Conservation (phyloP, 2,888 invertebrate genomes). For the Apotomis capreana region DNA sequence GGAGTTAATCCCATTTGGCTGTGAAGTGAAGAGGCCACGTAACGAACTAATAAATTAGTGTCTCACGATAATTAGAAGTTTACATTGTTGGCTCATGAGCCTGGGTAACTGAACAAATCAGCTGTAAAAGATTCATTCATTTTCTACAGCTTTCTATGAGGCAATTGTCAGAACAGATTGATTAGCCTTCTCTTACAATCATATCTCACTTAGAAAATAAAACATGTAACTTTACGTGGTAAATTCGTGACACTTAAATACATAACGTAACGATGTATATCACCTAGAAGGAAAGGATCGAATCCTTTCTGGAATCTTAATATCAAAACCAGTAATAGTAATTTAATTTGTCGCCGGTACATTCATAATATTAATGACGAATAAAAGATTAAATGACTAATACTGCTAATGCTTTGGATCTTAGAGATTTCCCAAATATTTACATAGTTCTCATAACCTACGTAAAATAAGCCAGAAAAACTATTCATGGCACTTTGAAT, state of each 20-base stretch:
- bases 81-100: slow-evolving; percentile 27
- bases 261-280: no score
- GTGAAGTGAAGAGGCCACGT: not conserved
- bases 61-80: slow-evolving; percentile 26
- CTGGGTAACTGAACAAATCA: slow-evolving; percentile 13
- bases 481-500: no score
- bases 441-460: no score
- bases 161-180: slow-evolving; percentile 11
- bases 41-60: slow-evolving; percentile 30
- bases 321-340: no score
- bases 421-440: no score
- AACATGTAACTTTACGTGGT: not conserved
- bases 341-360: no score
- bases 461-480: no score
- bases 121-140: slow-evolving; percentile 16
- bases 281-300: no score
- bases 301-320: no score
- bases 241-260: not conserved
- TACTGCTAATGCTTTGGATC: no score
- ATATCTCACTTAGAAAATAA: not conserved
- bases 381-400: no score
- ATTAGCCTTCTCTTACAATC: slow-evolving; percentile 4
- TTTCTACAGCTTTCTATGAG: not conserved
- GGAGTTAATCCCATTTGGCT: not conserved
- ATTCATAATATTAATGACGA: no score